Evolutionary conservation across 2,113 vertebrate genomes (phyloP).

Genomic region (Brachypteracias leptosomus): DNA sequence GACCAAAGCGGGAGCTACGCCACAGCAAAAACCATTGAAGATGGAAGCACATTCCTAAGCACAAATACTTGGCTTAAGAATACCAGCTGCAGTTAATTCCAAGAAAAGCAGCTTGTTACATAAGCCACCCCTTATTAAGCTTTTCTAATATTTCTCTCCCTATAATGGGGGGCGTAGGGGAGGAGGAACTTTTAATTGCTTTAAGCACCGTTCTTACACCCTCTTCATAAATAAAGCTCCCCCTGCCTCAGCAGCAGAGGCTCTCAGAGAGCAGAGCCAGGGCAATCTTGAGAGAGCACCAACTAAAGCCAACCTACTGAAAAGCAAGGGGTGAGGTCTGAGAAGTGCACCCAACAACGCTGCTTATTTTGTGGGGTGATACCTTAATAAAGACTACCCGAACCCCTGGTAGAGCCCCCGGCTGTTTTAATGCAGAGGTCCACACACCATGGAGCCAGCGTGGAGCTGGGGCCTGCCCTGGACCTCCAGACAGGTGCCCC

Average conservation of each 20-base stretch:
- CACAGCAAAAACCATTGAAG: background rate
- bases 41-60: slow-evolving; percentile 34
- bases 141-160: slow-evolving; percentile 8
- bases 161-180: background rate
- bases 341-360: background rate
- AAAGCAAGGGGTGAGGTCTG: background rate
- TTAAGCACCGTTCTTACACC: background rate
- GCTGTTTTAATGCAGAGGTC: background rate
- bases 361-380: slow-evolving; percentile 67
- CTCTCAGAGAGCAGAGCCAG: background rate
- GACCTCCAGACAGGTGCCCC: background rate
- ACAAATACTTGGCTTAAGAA: slow-evolving; percentile 7
- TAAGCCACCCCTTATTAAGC: background rate
- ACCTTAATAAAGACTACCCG: slow-evolving; percentile 70
- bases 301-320: slow-evolving; percentile 23
- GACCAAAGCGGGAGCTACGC: slow-evolving; percentile 14
- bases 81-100: slow-evolving; percentile 34
- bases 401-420: slow-evolving; percentile 6
- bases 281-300: background rate
- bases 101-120: slow-evolving; percentile 30
- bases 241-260: background rate
- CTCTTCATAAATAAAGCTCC: background rate
- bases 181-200: background rate
- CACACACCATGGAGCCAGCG: background rate
- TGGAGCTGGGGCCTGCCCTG: background rate